Conservation (phyloP, 2,888 invertebrate genomes). For the Chloroclystis v-ata region DNA sequence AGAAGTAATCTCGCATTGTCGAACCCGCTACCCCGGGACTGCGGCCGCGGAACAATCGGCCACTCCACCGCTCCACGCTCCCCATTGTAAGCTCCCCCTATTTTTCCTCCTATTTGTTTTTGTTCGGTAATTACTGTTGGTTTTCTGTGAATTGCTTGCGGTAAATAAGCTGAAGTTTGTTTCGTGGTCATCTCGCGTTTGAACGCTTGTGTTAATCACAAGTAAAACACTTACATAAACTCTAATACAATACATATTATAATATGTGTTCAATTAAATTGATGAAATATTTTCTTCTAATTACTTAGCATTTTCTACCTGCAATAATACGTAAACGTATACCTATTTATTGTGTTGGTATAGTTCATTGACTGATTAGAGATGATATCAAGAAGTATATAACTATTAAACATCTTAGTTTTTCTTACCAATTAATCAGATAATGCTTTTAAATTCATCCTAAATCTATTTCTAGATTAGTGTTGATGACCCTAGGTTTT, state of each 20-base stretch:
- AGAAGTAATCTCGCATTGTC: slow-evolving; percentile 68
- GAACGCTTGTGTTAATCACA: neutral
- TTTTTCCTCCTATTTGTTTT: slow-evolving; percentile 75
- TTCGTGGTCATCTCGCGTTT: slow-evolving; percentile 1
- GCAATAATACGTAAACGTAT: no score
- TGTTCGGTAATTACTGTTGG: slow-evolving; percentile 74
- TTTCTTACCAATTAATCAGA: no score
- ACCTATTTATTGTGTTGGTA: no score
- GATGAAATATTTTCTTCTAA: no score
- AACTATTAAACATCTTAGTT: no score
- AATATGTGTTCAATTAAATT: no score
- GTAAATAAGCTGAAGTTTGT: slow-evolving; percentile 43
- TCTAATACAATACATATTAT: no score
- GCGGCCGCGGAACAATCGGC: slow-evolving; percentile 34
- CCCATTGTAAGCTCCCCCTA: slow-evolving; percentile 65
- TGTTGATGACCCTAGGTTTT: slow-evolving; percentile 3
- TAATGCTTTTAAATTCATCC: no score
- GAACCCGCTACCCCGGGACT: slow-evolving; percentile 52
- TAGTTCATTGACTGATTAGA: no score
- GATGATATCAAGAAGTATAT: no score
- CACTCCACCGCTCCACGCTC: slow-evolving; percentile 51
- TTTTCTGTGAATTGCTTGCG: slow-evolving; percentile 69
- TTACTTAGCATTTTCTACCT: no score
- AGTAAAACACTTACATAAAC: no score
- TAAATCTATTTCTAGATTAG: neutral